Evolutionary conservation across 1,140 invertebrate species (phyloP).

Genomic region (Oncopeltus fasciatus): DNA sequence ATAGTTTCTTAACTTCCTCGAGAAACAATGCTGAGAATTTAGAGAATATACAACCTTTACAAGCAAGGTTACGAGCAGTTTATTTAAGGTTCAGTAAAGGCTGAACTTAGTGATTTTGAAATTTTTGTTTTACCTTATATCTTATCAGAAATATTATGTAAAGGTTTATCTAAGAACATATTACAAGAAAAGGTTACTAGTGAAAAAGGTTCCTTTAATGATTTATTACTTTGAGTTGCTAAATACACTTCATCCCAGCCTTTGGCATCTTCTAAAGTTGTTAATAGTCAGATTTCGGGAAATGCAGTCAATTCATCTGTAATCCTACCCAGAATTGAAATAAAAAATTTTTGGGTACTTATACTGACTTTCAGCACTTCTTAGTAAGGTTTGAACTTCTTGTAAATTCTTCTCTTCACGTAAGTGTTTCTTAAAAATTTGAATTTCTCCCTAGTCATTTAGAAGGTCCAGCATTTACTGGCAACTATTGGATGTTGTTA

Average conservation of each 20-base stretch:
- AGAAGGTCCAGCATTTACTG: conserved; percentile 53
- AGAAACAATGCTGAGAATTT: no score
- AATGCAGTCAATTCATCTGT: not conserved
- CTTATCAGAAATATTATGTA: no score
- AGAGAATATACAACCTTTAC: no score
- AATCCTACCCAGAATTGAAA: not conserved
- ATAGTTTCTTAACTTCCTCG: no score
- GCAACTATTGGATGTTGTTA: not conserved
- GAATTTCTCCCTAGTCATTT: conserved; percentile 57
- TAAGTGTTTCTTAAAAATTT: conserved; percentile 30
- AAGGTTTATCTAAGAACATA: no score
- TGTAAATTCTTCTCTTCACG: conserved; percentile 1
- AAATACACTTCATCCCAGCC: not conserved
- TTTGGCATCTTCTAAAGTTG: not conserved
- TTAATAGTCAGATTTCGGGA: not conserved
- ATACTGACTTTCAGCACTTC: not conserved
- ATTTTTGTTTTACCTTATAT: no score
- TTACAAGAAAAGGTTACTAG: no score
- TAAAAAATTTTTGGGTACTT: not conserved
- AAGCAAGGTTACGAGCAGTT: no score
- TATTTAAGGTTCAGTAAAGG: no score
- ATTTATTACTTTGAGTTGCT: no score
- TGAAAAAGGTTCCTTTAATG: no score
- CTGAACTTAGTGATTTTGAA: no score
- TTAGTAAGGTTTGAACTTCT: not conserved